A percentile compares a stretch with the other conserved stretches of the same genome.
phyloP scores from a whole-genome alignment of 2,113 vertebrate species.

The Cyphomyrus plagiostoma region DNA sequence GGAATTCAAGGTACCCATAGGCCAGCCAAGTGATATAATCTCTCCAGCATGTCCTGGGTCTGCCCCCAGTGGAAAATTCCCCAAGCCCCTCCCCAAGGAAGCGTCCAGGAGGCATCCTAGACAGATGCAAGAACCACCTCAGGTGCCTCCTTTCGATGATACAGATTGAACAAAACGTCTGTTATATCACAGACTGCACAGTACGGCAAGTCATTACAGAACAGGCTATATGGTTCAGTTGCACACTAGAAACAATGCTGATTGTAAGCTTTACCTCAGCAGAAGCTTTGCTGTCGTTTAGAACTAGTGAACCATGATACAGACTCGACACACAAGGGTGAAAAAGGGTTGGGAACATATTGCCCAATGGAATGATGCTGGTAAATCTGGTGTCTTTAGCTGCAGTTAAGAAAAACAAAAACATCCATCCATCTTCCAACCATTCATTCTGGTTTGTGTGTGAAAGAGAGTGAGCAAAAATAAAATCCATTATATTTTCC shows the following conservation, averaged over 20 bases:
- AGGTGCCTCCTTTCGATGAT: neutral
- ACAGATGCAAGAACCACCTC: neutral
- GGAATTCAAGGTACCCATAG: neutral
- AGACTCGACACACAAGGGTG: neutral
- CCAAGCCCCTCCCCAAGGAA: neutral
- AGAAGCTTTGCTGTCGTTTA: neutral
- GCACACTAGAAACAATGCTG: conserved; percentile 37
- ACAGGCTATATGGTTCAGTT: conserved; percentile 46
- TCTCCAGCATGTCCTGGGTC: neutral
- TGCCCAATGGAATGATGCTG: neutral
- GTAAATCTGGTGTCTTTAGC: neutral
- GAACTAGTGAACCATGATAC: conserved; percentile 9
- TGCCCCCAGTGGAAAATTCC: neutral
- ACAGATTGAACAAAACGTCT: neutral
- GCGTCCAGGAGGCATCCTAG: neutral
- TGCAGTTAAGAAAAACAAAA: neutral
- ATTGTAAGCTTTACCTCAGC: conserved; percentile 29
- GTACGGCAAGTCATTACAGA: conserved; percentile 44
- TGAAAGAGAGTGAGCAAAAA: neutral
- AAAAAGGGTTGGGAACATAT: neutral
- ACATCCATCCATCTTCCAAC: neutral
- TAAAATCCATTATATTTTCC: neutral
- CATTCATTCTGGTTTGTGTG: neutral
- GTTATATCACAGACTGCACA: conserved; percentile 4
- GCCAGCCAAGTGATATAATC: neutral